Conservation (phyloP, 2,888 invertebrate genomes). For the Campoletis raptor region DNA sequence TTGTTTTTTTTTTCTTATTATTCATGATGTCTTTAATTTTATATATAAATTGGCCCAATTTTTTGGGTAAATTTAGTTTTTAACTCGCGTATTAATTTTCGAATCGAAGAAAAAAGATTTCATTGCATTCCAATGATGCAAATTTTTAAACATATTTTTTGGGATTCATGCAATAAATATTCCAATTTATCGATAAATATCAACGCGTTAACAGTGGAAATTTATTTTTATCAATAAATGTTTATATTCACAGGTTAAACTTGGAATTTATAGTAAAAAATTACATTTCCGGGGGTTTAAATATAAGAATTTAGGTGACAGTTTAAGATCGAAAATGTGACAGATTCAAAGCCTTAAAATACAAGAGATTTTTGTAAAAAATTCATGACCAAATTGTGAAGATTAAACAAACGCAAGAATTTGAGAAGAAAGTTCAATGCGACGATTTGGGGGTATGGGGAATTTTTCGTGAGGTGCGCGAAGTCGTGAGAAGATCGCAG, state of each 20-base stretch:
- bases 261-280: no score
- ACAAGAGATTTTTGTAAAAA: neutral
- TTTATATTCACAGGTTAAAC: no score
- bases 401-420: neutral
- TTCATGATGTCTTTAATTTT: no score
- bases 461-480: conserved; percentile 1
- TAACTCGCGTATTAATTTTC: no score
- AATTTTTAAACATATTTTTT: neutral
- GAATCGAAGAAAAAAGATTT: no score
- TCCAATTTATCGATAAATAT: neutral
- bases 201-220: neutral
- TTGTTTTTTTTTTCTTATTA: no score
- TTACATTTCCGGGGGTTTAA: neutral
- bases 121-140: no score
- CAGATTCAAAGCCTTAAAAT: neutral
- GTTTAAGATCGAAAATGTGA: neutral
- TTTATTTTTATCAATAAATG: no score
- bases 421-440: neutral
- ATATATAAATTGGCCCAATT: no score
- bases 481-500: neutral
- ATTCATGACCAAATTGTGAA: neutral
- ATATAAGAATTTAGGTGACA: neutral
- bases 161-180: neutral
- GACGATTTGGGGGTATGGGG: neutral
- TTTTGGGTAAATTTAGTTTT: no score